A percentile compares a stretch with the other conserved stretches of the same genome.
Evolutionary conservation across 2,797 vertebrate genomes (phyloP).

Genomic region (Kryptopterus vitreolus): DNA sequence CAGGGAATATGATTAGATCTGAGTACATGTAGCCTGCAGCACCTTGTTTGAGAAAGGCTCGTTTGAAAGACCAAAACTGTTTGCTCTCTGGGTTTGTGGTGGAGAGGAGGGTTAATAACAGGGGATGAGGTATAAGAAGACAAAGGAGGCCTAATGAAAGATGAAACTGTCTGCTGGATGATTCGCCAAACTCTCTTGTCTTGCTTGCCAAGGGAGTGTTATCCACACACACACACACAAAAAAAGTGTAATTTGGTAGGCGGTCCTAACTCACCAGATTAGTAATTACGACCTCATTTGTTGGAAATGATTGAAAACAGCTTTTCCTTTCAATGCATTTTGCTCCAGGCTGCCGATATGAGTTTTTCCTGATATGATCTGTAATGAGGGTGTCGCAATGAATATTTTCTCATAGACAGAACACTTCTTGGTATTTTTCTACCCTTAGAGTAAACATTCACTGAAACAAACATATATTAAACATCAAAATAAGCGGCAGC

Average conservation of each 20-base stretch:
- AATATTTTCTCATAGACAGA: neutral
- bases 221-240: too few relatives aligned
- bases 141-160: conserved; percentile 61
- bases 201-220: conserved; percentile 56
- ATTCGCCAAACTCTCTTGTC: conserved; percentile 56
- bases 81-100: conserved; percentile 55
- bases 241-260: conserved; percentile 63
- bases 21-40: conserved; percentile 40
- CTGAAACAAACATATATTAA: neutral
- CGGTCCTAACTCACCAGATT: conserved; percentile 61
- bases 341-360: conserved; percentile 20
- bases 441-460: neutral
- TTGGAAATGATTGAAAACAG: conserved; percentile 36
- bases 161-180: conserved; percentile 60
- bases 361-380: conserved; percentile 19
- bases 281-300: conserved; percentile 61
- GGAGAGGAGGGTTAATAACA: conserved; percentile 56
- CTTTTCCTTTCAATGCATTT: conserved; percentile 34
- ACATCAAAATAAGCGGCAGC: neutral
- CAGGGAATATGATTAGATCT: conserved; percentile 39
- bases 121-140: conserved; percentile 49
- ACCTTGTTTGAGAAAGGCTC: conserved; percentile 44
- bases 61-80: conserved; percentile 51
- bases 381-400: neutral
- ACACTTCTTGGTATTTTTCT: neutral